Conservation (phyloP, 2,888 invertebrate genomes). For the Tiliacea aurago region DNA sequence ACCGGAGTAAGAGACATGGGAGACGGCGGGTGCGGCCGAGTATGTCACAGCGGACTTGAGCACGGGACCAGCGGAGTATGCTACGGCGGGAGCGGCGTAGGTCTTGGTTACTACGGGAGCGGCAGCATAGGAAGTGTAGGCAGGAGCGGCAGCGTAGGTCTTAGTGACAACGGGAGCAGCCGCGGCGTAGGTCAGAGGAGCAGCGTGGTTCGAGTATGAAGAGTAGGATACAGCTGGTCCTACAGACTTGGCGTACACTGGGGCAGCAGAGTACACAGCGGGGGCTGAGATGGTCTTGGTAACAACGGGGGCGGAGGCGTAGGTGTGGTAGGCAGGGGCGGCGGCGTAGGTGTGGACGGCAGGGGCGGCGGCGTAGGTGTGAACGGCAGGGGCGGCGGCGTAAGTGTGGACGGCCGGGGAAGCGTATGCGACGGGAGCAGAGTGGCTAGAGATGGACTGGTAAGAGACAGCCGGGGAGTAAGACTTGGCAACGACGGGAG, state of each 20-base stretch:
- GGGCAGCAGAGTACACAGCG: conserved; percentile 70
- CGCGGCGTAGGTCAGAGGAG: conserved; percentile 73
- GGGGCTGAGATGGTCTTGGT: conserved; percentile 67
- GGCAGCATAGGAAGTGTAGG: conserved; percentile 62
- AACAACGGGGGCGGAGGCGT: conserved; percentile 65
- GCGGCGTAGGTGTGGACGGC: conserved; percentile 64
- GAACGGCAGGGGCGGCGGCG: conserved; percentile 67
- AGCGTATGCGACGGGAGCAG: conserved; percentile 73
- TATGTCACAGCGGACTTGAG: conserved; percentile 81
- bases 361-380: conserved; percentile 61
- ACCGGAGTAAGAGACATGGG: conserved; percentile 92
- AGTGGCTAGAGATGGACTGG: conserved; percentile 78
- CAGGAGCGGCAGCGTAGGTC: conserved; percentile 75
- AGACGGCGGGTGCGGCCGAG: conserved; percentile 91
- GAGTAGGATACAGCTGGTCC: conserved; percentile 75
- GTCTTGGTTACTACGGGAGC: conserved; percentile 72
- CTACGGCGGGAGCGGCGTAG: conserved; percentile 75
- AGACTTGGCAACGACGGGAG: conserved; percentile 79
- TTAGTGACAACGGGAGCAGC: conserved; percentile 90
- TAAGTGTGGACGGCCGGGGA: conserved; percentile 67
- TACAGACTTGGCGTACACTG: conserved; percentile 61
- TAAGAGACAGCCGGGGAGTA: conserved; percentile 75
- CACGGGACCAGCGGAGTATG: conserved; percentile 68
- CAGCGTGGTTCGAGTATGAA: conserved; percentile 79
- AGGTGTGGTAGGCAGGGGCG: conserved; percentile 65